Base-by-base conservation (phyloP, 2,797 vertebrate species). In the Pogoniulus pusillus region DNA sequence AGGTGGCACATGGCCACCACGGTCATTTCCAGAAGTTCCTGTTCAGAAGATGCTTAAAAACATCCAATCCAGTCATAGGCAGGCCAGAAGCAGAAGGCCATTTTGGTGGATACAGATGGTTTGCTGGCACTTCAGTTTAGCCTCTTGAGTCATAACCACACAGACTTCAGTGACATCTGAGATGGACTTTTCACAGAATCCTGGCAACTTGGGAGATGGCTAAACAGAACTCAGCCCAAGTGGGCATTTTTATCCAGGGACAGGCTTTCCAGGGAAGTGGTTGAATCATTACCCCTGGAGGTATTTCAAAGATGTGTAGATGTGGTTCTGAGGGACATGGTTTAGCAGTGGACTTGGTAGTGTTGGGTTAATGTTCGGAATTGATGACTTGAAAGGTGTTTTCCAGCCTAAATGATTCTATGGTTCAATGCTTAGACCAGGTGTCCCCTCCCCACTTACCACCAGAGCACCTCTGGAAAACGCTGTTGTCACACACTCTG, bases 1-100 rank as follows among this genome's bases (percentile, higher is more conserved):
- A 98, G 95, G 90, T 98, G 98, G 59, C 85, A 81, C 80, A 98
- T 91, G 0, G 97, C 98, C n/a, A 93, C 95, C 47, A 97, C 95
- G 1, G 68, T 62, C 12, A 3, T 51, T 94, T 93, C 83, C 81
- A 70, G 68, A 88, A 74, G 39, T 47, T 62, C 13, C 89, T 8
- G 26, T 62, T 76, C 82, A 77, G 59, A 91, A 93, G 65, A 49
- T 87, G 79, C 18, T 74, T 86, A 58, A 77, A 93, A 89, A 73
- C 51, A 79, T 65, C 30, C 35, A 16, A 15, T 73, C 62, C 60
- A 87, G 60, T 69, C 66, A 74, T 81, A 73, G 47, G 60, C 35
- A 93, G 81, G 70, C 64, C 82, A 91, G 53, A 41, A 35, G 45
- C 59, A 88, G 93, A 83, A 93, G 85, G 83, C 87, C 76, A 79